phyloP scores from a whole-genome alignment of 2,888 invertebrate genomes.

The Cepaea hortensis region DNA sequence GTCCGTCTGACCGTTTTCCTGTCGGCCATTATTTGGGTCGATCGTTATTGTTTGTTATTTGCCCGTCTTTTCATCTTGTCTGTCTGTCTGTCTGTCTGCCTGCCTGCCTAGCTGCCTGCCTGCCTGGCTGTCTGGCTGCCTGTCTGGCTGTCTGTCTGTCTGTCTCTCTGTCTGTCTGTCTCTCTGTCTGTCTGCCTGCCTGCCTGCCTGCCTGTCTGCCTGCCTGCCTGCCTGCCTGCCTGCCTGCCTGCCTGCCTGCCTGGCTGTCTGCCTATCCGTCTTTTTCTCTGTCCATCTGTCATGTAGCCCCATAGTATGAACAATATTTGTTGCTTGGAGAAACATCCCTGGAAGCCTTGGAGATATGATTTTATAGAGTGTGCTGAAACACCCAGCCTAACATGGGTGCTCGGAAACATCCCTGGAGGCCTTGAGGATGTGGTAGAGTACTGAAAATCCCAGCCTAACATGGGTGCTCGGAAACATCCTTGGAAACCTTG shows the following conservation, averaged over 20 bases:
- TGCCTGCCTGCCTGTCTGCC: background rate
- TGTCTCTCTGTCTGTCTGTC: background rate
- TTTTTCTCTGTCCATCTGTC: background rate
- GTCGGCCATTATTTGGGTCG: background rate
- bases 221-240: background rate
- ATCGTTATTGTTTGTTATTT: background rate
- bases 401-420: no score
- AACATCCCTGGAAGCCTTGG: no score
- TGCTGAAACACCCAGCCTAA: no score
- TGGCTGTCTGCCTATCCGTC: background rate
- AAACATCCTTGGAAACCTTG: no score
- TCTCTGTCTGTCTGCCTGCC: background rate
- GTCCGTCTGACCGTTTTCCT: background rate
- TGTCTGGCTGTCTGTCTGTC: background rate
- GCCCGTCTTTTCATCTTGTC: background rate
- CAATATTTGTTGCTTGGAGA: no score
- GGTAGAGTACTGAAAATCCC: no score
- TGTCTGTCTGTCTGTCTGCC: background rate
- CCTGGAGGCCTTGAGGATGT: no score
- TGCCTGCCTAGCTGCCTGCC: background rate
- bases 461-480: no score
- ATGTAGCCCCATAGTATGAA: no score
- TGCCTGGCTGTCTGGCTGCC: background rate
- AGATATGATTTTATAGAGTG: no score
- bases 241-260: background rate